phyloP scores from a whole-genome alignment of 2,888 invertebrate species.

The Pseudoips prasinana region DNA sequence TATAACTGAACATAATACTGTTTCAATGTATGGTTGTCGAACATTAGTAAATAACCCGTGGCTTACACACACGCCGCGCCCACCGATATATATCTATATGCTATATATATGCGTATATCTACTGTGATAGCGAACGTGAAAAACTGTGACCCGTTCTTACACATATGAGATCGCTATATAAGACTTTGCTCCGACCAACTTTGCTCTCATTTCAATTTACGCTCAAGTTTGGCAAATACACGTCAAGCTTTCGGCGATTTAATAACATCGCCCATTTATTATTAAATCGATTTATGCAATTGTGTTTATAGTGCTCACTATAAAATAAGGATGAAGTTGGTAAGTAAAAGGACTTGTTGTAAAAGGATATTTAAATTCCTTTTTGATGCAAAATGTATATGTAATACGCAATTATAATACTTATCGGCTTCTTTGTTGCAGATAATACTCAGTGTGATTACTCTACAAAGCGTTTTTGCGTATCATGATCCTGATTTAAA shows the following conservation, averaged over 20 bases:
- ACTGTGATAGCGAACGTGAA: slow-evolving; percentile 70
- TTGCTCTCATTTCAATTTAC: slow-evolving; percentile 80
- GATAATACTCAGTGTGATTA: slow-evolving; percentile 49
- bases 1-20: slow-evolving; percentile 20
- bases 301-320: slow-evolving; percentile 29
- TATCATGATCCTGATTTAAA: slow-evolving; percentile 76
- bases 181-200: slow-evolving; percentile 69
- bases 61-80: slow-evolving; percentile 63
- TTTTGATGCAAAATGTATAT: no score
- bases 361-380: no score
- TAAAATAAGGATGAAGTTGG: slow-evolving; percentile 56
- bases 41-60: slow-evolving; percentile 32
- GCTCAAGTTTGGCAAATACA: slow-evolving; percentile 74
- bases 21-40: slow-evolving; percentile 22
- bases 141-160: slow-evolving; percentile 79
- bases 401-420: neutral
- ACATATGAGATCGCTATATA: slow-evolving; percentile 80
- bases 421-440: slow-evolving; percentile 55
- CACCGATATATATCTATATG: slow-evolving; percentile 38
- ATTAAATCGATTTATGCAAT: slow-evolving; percentile 22
- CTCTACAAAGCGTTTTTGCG: slow-evolving; percentile 50
- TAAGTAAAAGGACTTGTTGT: slow-evolving; percentile 38
- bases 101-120: slow-evolving; percentile 3
- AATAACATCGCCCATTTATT: slow-evolving; percentile 28
- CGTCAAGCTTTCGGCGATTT: slow-evolving; percentile 43